A percentile compares a stretch with the other conserved stretches of the same genome.
These are phyloP conservation scores for Tholera decimalis DNA, from an alignment of 2,888 invertebrate genomes.

Conservation along the genomic window DNA sequence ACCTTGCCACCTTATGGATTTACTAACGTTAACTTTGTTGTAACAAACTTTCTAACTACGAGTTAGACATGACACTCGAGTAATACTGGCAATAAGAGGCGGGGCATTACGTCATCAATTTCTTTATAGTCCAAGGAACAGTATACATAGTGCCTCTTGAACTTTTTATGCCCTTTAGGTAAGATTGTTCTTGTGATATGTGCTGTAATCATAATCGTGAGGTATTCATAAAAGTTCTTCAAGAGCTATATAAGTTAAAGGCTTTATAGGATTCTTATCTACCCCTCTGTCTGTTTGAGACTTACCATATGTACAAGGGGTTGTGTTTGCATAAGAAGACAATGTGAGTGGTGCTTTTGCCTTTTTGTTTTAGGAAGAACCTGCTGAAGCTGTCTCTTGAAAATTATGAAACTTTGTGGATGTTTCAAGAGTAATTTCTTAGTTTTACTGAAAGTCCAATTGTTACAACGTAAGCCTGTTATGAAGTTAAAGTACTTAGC, in stretches of 20 bases:
- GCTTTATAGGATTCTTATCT: conserved; percentile 50
- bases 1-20: conserved; percentile 70
- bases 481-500: background rate
- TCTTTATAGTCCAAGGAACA: conserved; percentile 55
- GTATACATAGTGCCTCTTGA: conserved; percentile 41
- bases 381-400: background rate
- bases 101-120: conserved; percentile 67
- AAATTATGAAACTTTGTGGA: background rate
- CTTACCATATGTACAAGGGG: conserved; percentile 33
- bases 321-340: conserved; percentile 29
- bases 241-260: conserved; percentile 54
- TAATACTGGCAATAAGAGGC: conserved; percentile 62
- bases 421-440: conserved; percentile 2
- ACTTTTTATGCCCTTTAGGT: conserved; percentile 51
- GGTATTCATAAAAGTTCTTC: conserved; percentile 59
- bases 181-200: conserved; percentile 51
- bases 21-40: conserved; percentile 69
- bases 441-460: background rate
- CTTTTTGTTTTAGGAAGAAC: background rate
- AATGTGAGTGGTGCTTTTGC: background rate
- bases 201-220: conserved; percentile 51
- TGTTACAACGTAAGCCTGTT: background rate
- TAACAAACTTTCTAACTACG: conserved; percentile 67
- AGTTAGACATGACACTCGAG: conserved; percentile 70
- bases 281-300: conserved; percentile 41